phyloP scores from a whole-genome alignment of 2,797 vertebrate genomes.

The Selene dorsalis region DNA sequence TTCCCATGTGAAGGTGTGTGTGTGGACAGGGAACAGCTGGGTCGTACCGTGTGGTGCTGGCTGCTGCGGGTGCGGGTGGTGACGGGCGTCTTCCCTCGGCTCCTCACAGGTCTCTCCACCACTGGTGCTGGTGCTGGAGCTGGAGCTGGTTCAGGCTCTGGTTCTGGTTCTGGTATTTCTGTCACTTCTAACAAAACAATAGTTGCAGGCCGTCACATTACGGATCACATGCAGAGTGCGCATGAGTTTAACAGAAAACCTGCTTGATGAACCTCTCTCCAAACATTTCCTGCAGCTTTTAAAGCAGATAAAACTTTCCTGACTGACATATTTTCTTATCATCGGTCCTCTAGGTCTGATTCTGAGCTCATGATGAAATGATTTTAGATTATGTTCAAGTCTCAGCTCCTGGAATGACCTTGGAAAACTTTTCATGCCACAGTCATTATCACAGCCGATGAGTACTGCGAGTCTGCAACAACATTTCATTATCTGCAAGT shows the following conservation, averaged over 20 bases:
- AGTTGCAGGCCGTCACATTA: neutral
- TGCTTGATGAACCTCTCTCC: too few relatives aligned
- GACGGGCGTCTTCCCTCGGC: conserved; percentile 86
- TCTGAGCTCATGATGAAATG: neutral
- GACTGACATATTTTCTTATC: too few relatives aligned
- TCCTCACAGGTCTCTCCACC: conserved; percentile 89
- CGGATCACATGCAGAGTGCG: too few relatives aligned
- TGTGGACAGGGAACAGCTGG: too few relatives aligned
- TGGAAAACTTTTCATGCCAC: neutral
- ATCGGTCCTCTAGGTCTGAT: too few relatives aligned
- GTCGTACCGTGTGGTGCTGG: conserved; percentile 88
- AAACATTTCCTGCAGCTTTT: too few relatives aligned
- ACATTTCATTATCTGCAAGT: neutral
- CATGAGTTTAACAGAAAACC: too few relatives aligned
- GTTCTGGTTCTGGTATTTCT: conserved; percentile 22
- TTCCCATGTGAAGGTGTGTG: neutral
- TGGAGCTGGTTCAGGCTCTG: conserved; percentile 79
- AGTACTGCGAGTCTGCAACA: too few relatives aligned
- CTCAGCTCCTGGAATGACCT: too few relatives aligned
- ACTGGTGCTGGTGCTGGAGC: conserved; percentile 86
- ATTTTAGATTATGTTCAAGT: too few relatives aligned
- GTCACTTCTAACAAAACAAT: conserved; percentile 56
- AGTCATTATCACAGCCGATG: neutral
- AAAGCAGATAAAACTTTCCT: too few relatives aligned
- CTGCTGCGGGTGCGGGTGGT: conserved; percentile 86